Evolutionary conservation across 2,888 invertebrate genomes (phyloP), one percentile per base, ranked within the genome.

Genomic region (Lobophora halterata): DNA sequence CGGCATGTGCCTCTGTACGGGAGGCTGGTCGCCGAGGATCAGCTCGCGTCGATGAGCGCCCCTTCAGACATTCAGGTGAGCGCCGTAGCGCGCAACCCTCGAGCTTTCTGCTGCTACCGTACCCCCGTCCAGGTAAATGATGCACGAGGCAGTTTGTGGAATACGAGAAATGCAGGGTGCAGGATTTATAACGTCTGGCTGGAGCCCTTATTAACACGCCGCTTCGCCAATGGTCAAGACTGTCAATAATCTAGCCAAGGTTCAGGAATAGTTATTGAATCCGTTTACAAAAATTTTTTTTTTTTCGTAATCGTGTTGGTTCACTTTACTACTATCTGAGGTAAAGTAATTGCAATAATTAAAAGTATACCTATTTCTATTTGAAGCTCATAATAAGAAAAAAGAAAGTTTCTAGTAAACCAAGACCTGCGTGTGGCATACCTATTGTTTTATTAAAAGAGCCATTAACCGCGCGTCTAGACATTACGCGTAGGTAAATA

Each of bases 1-100:
- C 90, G 93, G 74, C 93, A 93, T 80, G 93, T 92, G 69, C 95
- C 96, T 58, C 91, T 96, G 63, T 96, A 96, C 83, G 96, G 96
- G 64, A 91, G 96, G 71, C 91, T 97, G 88, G 96, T 96, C 68
- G 93, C 93, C 68, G 96, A 96, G 88, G 96, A 97, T 74, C 95
- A 95, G 80, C 90, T 95, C 71, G 89, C 90, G 59, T 72, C 85
- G 61, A 82, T 90, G 81, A 88, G 90, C 74, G 88, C 87, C 74
- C 90, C 89, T 62, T 90, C 90, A 67, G 93, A 91, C 88, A 92
- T 92, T 77, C 88, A 88, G 88, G 88, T 88, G 85, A 87, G 85
- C 85, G 81, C 81, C 77, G 66, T 67, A 56, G 79, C 72, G 80
- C 82, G 82, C 82, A 74, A 87, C 83, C 74, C 88, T 81, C 74